Evolutionary conservation across 2,888 invertebrate genomes (phyloP).

Genomic region (Labia minor): DNA sequence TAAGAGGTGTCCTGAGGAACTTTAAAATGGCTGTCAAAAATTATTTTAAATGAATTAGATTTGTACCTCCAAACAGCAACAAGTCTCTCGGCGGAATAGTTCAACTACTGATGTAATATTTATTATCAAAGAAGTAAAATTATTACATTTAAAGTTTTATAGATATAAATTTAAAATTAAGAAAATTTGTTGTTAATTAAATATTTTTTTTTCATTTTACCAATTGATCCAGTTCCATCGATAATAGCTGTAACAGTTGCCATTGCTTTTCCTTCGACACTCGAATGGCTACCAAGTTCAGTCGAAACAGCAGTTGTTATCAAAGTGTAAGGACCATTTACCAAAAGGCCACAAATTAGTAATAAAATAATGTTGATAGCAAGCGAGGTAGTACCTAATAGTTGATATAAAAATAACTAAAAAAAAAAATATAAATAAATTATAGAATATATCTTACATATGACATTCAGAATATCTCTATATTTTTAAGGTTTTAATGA

Average conservation of each 20-base stretch:
- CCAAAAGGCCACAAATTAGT: conserved; percentile 64
- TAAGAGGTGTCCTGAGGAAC: too few relatives aligned
- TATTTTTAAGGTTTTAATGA: not conserved
- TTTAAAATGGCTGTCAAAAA: too few relatives aligned
- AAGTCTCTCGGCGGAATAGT: too few relatives aligned
- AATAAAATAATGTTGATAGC: conserved; percentile 55
- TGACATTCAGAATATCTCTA: not conserved
- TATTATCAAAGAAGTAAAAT: too few relatives aligned
- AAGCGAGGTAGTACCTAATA: conserved; percentile 53
- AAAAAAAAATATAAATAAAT: conserved; percentile 32
- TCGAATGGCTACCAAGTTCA: conserved; percentile 81
- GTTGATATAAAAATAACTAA: conserved; percentile 71
- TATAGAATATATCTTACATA: conserved; percentile 17
- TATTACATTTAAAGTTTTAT: too few relatives aligned
- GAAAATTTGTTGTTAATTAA: too few relatives aligned
- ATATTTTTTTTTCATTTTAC: too few relatives aligned
- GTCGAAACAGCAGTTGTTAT: conserved; percentile 95
- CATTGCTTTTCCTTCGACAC: conserved; percentile 73
- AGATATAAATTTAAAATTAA: too few relatives aligned
- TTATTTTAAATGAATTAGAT: too few relatives aligned
- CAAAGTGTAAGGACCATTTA: conserved; percentile 91
- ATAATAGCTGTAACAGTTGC: conserved; percentile 97
- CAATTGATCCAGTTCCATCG: conserved; percentile 88
- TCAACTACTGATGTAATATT: too few relatives aligned
- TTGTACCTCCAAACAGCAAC: too few relatives aligned